A percentile compares a stretch with the other conserved stretches of the same genome.
Evolutionary conservation across 2,888 invertebrate genomes (phyloP).

Genomic region (Galerucella calmariensis): DNA sequence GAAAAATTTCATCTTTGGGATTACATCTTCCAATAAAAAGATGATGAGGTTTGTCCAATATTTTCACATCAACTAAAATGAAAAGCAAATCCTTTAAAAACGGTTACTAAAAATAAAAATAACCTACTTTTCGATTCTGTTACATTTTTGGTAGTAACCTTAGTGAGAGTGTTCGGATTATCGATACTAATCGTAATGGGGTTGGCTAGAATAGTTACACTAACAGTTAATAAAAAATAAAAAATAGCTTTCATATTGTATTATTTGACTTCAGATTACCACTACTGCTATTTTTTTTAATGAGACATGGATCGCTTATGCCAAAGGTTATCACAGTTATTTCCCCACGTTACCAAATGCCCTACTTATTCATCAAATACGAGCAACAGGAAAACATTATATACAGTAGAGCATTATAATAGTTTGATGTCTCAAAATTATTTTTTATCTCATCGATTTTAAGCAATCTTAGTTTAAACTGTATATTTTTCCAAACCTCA

Average conservation of each 20-base stretch:
- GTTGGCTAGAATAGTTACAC: background rate
- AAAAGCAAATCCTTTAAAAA: slow-evolving; percentile 10
- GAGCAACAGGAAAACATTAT: background rate
- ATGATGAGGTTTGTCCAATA: slow-evolving; percentile 58
- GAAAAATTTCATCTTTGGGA: slow-evolving; percentile 55
- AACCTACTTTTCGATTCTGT: slow-evolving; percentile 40
- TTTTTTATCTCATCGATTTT: too few species aligned
- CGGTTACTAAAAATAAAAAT: background rate
- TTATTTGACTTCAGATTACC: background rate
- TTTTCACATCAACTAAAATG: slow-evolving; percentile 58
- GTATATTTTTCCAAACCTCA: too few species aligned
- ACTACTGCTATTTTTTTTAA: slow-evolving; percentile 5
- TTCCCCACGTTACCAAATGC: background rate
- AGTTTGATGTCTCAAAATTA: too few species aligned
- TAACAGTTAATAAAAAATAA: slow-evolving; percentile 2
- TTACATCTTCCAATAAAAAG: slow-evolving; percentile 61
- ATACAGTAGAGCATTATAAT: too few species aligned
- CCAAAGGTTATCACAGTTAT: slow-evolving; percentile 12
- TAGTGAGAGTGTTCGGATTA: slow-evolving; percentile 34
- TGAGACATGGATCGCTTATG: background rate
- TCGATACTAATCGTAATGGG: slow-evolving; percentile 37
- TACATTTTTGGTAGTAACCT: slow-evolving; percentile 43
- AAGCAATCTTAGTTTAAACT: too few species aligned
- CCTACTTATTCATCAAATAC: background rate
- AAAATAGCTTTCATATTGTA: slow-evolving; percentile 12